These are phyloP conservation scores for Macrophya alboannulata DNA, from an alignment of 2,888 invertebrate species.

Conservation along the genomic window DNA sequence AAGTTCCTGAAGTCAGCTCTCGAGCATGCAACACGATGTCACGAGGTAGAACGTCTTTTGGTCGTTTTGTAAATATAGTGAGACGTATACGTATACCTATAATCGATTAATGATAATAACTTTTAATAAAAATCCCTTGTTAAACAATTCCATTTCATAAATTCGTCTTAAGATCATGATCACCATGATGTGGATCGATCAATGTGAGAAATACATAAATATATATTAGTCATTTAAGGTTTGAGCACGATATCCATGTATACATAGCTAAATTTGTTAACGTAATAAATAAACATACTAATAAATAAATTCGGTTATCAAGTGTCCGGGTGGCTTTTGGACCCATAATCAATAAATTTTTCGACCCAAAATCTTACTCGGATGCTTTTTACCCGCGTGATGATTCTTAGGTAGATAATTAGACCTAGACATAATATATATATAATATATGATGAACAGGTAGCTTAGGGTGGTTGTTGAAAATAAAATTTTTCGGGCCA, in stretches of 20 bases:
- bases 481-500: no score
- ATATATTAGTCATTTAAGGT: background rate
- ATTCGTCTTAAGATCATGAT: background rate
- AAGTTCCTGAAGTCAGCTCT: slow-evolving; percentile 33
- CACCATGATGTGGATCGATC: background rate
- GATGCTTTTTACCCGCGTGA: slow-evolving; percentile 3
- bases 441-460: background rate
- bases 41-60: slow-evolving; percentile 33
- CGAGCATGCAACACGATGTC: background rate
- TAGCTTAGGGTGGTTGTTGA: no score
- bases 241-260: background rate
- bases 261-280: slow-evolving; percentile 29
- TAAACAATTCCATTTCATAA: background rate
- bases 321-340: slow-evolving; percentile 2
- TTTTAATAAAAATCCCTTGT: background rate
- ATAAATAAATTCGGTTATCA: background rate
- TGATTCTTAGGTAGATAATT: slow-evolving; percentile 22
- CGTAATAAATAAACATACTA: background rate
- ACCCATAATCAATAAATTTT: background rate
- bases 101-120: background rate
- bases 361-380: background rate
- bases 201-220: slow-evolving; percentile 13
- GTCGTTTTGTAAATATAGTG: slow-evolving; percentile 36
- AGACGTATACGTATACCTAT: slow-evolving; percentile 1
- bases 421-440: background rate